Percentiles rank a stretch among this genome's conserved stretches.
Evolutionary conservation across 2,797 vertebrate species (phyloP).

Genomic region (Heterohyrax brucei): DNA sequence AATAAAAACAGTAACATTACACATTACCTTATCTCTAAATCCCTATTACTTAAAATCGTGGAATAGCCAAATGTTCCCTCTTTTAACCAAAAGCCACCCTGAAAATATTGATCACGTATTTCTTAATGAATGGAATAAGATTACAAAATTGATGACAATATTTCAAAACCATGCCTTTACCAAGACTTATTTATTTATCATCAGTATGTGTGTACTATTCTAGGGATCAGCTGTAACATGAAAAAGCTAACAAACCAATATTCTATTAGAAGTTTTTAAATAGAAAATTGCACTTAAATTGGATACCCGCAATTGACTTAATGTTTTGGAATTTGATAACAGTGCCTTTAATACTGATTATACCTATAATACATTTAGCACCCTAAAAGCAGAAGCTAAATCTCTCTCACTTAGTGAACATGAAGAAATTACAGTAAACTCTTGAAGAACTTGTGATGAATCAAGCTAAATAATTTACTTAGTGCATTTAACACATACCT

Average conservation of each 20-base stretch:
- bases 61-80: background rate
- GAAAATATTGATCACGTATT: background rate
- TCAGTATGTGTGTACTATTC: background rate
- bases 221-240: background rate
- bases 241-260: background rate
- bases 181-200: background rate
- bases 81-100: background rate
- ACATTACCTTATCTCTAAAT: background rate
- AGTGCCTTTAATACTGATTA: background rate
- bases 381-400: background rate
- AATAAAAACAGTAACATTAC: background rate
- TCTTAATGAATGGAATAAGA: background rate
- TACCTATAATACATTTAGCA: background rate
- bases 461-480: background rate
- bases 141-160: background rate
- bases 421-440: conserved; percentile 6
- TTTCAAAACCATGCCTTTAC: background rate
- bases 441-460: background rate
- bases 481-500: background rate
- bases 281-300: conserved; percentile 29
- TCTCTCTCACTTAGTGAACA: background rate
- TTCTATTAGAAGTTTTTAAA: background rate
- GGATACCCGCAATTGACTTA: background rate
- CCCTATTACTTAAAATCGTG: conserved; percentile 5
- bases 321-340: background rate